These are phyloP conservation scores for Diarsia dahlii DNA, from an alignment of 2,888 invertebrate genomes.

Conservation along the genomic window DNA sequence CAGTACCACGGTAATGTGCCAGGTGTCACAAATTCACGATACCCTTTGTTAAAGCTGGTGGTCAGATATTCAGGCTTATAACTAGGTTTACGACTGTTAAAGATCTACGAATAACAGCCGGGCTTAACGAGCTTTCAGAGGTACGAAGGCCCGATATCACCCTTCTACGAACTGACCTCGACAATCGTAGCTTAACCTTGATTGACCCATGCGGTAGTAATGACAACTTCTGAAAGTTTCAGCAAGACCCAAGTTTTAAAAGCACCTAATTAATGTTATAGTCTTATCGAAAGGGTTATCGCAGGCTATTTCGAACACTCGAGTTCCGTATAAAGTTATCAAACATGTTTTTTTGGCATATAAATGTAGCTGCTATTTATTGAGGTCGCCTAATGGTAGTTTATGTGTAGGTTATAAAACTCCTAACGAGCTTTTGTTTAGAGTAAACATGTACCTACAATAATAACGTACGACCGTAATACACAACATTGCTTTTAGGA, in stretches of 20 bases:
- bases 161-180: background rate
- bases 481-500: conserved; percentile 53
- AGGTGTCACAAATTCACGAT: too few relatives aligned
- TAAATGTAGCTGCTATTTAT: conserved; percentile 28
- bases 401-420: conserved; percentile 55
- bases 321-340: conserved; percentile 29
- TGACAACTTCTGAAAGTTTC: background rate
- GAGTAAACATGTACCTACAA: conserved; percentile 58
- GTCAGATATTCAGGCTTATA: background rate
- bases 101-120: background rate
- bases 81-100: background rate
- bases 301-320: conserved; percentile 15
- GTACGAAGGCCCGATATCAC: background rate
- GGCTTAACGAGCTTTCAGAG: background rate
- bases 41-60: background rate
- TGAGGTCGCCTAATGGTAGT: conserved; percentile 45
- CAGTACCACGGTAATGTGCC: background rate
- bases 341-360: conserved; percentile 45
- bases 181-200: background rate
- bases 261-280: conserved; percentile 5
- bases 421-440: conserved; percentile 59
- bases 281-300: conserved; percentile 23
- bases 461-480: conserved; percentile 42
- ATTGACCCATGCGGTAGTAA: background rate
- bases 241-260: background rate